Evolutionary conservation across 2,888 invertebrate genomes (phyloP), one percentile per base, ranked within the genome.

Genomic region (Heterodera filipjevi): DNA sequence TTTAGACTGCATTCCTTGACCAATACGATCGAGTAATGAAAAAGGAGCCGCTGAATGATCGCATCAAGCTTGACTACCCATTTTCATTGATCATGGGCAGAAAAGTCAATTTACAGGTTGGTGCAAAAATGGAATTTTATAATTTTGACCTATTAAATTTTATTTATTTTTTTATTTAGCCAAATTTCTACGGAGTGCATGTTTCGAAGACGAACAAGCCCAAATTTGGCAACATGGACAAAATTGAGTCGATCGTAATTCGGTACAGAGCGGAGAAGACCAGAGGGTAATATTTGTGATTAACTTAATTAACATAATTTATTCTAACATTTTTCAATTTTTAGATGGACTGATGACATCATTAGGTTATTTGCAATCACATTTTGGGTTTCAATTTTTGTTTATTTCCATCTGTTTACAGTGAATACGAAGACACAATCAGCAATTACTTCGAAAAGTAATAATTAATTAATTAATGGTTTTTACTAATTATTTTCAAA

Each of bases 181-280:
- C 86, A 1, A 86, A 85, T 77, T 87, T 87, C 81, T 87, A 87
- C 77, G 87, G 87, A 5, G 79, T 87, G 10, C 79, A 86, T 33
- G 76, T 85, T 32, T 39, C 32, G n/a, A 59, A 79, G 19, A 68
- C 68, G 33, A 71, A 46, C 66, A 53, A 59, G 35, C 39, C 66
- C 39, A 33, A 66, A 32, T 66, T 39, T 27, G 79, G 78, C 16
- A 84, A 85, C 71, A 84, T 84, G 77, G 79, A 84, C 39, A 68
- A 27, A 33, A 82, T 77, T 22, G 74, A 71, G 46, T 80, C 85
- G 82, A 76, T 86, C 49, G 86, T 85, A 22, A 77, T 87, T 19
- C 83, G 84, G 73, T 80, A 86, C 46, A 74, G 83, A 66, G 85
- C 86, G 0, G 87, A 87, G 73, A 80, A 86, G 46, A 84, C 84